A percentile compares a stretch with the other conserved stretches of the same genome.
Evolutionary conservation across 2,888 invertebrate species (phyloP).

Genomic region (Formica aserva): DNA sequence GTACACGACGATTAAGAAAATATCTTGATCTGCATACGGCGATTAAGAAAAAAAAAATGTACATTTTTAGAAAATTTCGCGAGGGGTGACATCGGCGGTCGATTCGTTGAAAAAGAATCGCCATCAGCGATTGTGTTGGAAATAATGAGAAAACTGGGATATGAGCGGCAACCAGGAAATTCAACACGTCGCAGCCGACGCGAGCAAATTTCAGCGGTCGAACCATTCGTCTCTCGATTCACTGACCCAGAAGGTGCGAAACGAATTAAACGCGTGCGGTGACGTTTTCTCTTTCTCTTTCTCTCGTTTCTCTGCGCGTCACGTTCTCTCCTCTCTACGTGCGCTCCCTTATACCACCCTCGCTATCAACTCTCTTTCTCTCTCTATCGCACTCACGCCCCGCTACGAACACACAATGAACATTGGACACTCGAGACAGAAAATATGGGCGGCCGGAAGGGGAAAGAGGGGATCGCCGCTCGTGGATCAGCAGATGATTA

Average conservation of each 20-base stretch:
- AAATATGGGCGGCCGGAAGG: slow-evolving; percentile 72
- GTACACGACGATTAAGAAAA: background rate
- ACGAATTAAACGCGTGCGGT: slow-evolving; percentile 77
- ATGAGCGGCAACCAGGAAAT: slow-evolving; percentile 39
- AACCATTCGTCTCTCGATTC: slow-evolving; percentile 53
- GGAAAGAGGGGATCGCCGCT: slow-evolving; percentile 45
- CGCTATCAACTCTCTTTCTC: slow-evolving; percentile 26
- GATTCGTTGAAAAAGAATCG: background rate
- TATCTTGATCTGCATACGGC: no score
- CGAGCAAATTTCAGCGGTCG: slow-evolving; percentile 60
- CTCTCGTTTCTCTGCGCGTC: background rate
- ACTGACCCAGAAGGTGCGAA: slow-evolving; percentile 78
- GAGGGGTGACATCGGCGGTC: background rate
- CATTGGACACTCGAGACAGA: slow-evolving; percentile 74
- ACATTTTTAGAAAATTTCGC: background rate
- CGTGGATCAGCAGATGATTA: slow-evolving; percentile 80
- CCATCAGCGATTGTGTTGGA: background rate
- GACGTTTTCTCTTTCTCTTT: slow-evolving; percentile 40
- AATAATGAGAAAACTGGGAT: slow-evolving; percentile 43
- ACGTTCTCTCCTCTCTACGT: slow-evolving; percentile 2
- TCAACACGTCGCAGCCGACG: slow-evolving; percentile 43
- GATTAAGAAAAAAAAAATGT: background rate
- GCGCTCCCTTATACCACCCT: slow-evolving; percentile 22
- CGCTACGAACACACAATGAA: slow-evolving; percentile 69
- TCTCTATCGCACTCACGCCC: slow-evolving; percentile 40